Evolutionary conservation across 2,888 invertebrate genomes (phyloP).

Genomic region (Leptopterna dolabrata): DNA sequence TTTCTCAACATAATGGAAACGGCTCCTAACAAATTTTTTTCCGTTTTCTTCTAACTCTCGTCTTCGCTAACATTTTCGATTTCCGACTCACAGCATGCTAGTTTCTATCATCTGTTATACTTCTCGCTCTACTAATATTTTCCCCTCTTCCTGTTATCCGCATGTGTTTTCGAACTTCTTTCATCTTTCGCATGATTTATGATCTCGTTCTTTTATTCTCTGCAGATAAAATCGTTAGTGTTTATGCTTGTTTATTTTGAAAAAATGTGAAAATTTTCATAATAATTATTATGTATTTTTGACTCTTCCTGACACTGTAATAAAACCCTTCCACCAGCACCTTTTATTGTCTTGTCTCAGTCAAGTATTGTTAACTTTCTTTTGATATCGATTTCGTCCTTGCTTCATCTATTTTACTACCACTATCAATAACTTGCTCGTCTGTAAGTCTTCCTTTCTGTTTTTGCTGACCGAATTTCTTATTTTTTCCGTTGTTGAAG

Average conservation of each 20-base stretch:
- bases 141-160: constrained; percentile 16
- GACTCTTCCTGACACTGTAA: neutral
- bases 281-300: neutral
- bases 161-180: constrained; percentile 15
- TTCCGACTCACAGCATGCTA: constrained; percentile 36
- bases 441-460: neutral
- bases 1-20: constrained; percentile 20
- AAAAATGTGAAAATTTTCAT: neutral
- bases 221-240: constrained; percentile 11
- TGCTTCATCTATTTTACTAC: neutral
- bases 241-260: neutral
- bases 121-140: neutral
- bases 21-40: constrained; percentile 3
- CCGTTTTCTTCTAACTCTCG: constrained; percentile 31
- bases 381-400: neutral
- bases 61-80: constrained; percentile 38
- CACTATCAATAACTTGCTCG: neutral
- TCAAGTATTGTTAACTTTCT: neutral
- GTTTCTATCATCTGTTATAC: constrained; percentile 16
- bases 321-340: neutral
- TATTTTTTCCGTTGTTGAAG: neutral
- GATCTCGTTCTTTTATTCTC: neutral
- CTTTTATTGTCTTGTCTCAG: constrained; percentile 20
- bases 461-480: neutral
- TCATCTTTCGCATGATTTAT: constrained; percentile 20